phyloP scores from a whole-genome alignment of 2,113 vertebrate genomes.

The Eulemur rufifrons region DNA sequence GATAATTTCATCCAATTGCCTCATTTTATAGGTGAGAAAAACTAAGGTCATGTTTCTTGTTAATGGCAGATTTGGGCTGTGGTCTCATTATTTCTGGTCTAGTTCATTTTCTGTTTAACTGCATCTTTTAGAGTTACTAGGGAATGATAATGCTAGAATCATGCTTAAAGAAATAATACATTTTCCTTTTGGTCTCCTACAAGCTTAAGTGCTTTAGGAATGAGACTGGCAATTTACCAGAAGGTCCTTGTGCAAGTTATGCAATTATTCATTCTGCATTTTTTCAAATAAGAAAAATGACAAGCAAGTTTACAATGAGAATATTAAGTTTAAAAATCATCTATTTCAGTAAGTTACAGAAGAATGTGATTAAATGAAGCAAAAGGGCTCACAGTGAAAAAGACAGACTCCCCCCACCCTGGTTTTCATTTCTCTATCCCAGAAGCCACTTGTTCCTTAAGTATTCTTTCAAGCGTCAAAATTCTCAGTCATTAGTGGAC shows the following conservation, averaged over 20 bases:
- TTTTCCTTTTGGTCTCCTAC: neutral
- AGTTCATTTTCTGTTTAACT: neutral
- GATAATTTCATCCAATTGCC: neutral
- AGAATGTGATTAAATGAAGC: neutral
- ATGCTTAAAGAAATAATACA: neutral
- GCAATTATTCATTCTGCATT: neutral
- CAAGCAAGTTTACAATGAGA: neutral
- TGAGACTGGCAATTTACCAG: neutral
- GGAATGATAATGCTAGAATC: neutral
- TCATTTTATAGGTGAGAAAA: conserved; percentile 31
- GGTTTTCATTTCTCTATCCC: neutral
- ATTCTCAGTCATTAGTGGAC: neutral
- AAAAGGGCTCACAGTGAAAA: neutral
- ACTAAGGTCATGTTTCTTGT: neutral
- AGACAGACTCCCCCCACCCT: neutral
- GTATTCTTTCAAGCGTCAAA: neutral
- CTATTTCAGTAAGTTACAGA: neutral
- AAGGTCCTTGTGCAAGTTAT: neutral
- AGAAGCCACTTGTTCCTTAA: neutral
- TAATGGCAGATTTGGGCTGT: neutral
- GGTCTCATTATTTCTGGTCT: neutral
- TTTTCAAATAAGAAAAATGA: neutral
- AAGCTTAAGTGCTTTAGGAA: neutral
- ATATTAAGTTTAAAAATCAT: neutral
- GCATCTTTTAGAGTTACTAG: neutral